phyloP scores from a whole-genome alignment of 2,888 invertebrate species.

The Cephus runcator region DNA sequence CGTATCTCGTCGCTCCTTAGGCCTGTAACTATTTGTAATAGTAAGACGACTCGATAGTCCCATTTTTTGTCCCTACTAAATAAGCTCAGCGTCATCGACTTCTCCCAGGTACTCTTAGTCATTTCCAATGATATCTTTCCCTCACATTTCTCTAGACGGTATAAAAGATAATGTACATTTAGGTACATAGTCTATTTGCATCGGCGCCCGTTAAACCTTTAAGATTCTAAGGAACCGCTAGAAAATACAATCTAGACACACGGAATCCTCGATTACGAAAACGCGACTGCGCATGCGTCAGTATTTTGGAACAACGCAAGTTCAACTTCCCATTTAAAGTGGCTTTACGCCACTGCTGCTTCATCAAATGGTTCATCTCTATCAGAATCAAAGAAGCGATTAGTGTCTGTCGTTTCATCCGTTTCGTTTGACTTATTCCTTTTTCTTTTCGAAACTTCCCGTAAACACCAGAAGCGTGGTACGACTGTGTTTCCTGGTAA shows the following conservation, averaged over 20 bases:
- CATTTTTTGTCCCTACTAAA: not conserved
- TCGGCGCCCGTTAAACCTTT: not conserved
- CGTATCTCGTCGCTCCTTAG: not conserved
- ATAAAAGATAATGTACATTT: not conserved
- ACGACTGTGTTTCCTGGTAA: not conserved
- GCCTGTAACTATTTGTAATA: not conserved
- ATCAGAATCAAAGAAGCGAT: not conserved
- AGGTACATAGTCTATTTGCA: slow-evolving; percentile 3
- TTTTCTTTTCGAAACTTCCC: not conserved
- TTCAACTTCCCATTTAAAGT: not conserved
- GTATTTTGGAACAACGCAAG: not conserved
- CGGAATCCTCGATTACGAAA: not conserved
- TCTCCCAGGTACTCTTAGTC: slow-evolving; percentile 29
- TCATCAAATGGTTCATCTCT: not conserved
- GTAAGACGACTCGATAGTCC: not conserved
- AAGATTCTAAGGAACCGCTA: not conserved
- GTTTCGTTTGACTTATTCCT: not conserved
- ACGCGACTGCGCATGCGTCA: not conserved
- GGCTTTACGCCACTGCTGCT: not conserved
- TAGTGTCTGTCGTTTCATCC: not conserved
- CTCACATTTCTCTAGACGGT: not conserved
- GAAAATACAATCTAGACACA: not conserved
- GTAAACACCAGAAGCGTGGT: not conserved
- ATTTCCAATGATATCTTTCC: slow-evolving; percentile 2
- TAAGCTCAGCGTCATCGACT: slow-evolving; percentile 37